Evolutionary conservation across 2,113 vertebrate species (phyloP).

Genomic region (Cinclus cinclus): DNA sequence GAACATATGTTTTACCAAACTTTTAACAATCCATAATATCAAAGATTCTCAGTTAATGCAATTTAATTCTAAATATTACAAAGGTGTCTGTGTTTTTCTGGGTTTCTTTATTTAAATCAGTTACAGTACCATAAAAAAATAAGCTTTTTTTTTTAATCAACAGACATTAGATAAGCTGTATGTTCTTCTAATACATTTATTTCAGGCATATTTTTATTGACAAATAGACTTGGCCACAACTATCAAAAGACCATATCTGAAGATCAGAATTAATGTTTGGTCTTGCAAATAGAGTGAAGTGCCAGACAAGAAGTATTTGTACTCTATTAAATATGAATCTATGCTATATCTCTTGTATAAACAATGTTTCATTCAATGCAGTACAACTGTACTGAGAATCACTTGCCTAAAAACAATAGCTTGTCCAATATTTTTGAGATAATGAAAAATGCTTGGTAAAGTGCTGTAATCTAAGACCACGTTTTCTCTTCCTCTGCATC

Average conservation of each 20-base stretch:
- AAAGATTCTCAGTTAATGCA: background rate
- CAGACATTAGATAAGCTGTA: background rate
- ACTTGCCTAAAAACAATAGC: background rate
- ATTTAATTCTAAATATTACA: background rate
- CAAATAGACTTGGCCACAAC: background rate
- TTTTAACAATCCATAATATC: background rate
- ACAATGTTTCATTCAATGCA: background rate
- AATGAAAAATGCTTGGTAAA: background rate
- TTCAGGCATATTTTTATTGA: background rate
- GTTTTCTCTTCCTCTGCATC: background rate
- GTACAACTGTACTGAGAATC: background rate
- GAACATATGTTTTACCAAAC: background rate
- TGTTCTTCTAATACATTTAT: background rate
- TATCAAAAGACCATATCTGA: background rate
- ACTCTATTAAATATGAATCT: background rate
- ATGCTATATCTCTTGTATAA: background rate
- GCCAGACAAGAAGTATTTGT: background rate
- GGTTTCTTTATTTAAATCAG: background rate
- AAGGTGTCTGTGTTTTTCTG: background rate
- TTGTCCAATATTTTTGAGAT: background rate
- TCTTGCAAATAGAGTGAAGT: background rate
- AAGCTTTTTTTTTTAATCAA: background rate
- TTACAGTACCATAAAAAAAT: background rate
- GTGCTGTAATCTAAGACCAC: background rate
- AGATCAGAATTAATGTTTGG: background rate